phyloP scores from a whole-genome alignment of 1,140 invertebrate genomes.

The Bombus soroeensis region DNA sequence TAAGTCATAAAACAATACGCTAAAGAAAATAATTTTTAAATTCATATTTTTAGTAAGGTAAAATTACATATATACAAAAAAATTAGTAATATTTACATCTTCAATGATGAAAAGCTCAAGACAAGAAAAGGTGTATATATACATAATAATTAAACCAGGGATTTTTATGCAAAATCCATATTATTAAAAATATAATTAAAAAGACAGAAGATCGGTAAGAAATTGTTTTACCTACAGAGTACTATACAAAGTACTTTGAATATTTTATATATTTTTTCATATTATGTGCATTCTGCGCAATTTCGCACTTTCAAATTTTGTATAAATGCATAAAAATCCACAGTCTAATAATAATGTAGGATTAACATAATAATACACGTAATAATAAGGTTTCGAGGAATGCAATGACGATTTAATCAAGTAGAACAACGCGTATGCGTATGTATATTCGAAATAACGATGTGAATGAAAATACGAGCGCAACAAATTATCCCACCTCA shows the following conservation, averaged over 20 bases:
- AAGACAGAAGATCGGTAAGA: too few relatives aligned
- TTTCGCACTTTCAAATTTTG: too few relatives aligned
- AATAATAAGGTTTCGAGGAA: neutral
- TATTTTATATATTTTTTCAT: too few relatives aligned
- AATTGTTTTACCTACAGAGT: too few relatives aligned
- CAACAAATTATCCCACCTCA: neutral
- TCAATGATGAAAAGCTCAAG: neutral
- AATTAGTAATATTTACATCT: neutral
- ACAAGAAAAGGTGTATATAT: neutral
- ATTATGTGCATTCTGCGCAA: too few relatives aligned
- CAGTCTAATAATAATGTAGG: too few relatives aligned
- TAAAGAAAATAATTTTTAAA: neutral
- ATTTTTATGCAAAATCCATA: too few relatives aligned
- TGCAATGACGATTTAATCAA: too few relatives aligned
- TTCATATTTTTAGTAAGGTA: neutral
- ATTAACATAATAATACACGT: neutral
- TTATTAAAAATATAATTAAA: too few relatives aligned
- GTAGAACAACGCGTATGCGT: neutral
- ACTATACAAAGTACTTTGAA: too few relatives aligned
- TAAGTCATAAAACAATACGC: neutral
- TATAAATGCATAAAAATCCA: neutral
- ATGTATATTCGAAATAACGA: neutral
- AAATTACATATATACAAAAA: neutral
- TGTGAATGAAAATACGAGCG: neutral
- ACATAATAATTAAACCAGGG: neutral